Evolutionary conservation across 2,888 invertebrate species (phyloP), one percentile per base, ranked within the genome.

Genomic region (Trisateles emortualis): DNA sequence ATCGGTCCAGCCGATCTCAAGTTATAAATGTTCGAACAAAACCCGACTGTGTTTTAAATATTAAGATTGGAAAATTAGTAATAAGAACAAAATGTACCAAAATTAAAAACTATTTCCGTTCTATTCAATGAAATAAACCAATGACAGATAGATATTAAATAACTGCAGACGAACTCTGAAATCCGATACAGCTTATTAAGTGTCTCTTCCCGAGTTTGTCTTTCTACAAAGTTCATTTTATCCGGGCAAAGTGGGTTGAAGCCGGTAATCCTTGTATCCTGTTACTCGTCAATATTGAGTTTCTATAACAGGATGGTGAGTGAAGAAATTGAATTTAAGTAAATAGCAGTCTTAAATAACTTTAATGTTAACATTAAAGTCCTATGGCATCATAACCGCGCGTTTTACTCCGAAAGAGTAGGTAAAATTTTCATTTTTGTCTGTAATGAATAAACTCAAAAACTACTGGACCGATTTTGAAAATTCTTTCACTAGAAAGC

Each of bases 221-320:
- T 71, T 68, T 71, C 44, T 47, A 57, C 14, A 29, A 52, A 39
- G 42, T 42, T 29, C 51, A 58, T 48, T 54, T 61, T 55, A 59
- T 47, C 56, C 61, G 48, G 51, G 38, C 59, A 58, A 74, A 59
- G 62, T 57, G 49, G 48, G 38, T 61, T 59, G 74, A 64, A 66
- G 72, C 65, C 60, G 63, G 70, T 74, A 80, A 81, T 76, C 73
- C 56, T 33, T 11, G 66, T 72, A 69, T 84, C 68, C 54, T 59
- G 69, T 84, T 82, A 79, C 79, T 46, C 48, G 51, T 56, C 64
- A 69, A 72, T 82, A 77, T 76, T 69, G 65, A 52, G 70, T 84
- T 81, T 70, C 76, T 40, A 52, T 60, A 60, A 33, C 35, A 13
- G 22, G 13, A 35, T 10, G 10, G 5, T n/a, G 13, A 9, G 13